Evolutionary conservation across 2,113 vertebrate species (phyloP).

Genomic region (Lepus americanus): DNA sequence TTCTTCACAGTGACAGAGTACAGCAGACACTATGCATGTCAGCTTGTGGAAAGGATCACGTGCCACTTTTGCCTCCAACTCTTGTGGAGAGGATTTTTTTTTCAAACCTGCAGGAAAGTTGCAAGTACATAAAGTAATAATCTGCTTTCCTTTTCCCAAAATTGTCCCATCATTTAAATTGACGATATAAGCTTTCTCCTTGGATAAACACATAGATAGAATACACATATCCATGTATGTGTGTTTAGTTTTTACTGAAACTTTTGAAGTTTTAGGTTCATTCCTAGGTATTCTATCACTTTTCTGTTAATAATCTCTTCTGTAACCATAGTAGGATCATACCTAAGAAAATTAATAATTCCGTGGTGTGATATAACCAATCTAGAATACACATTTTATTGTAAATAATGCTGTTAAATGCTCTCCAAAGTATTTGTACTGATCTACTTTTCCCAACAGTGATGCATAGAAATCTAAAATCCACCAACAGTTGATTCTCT

Average conservation of each 20-base stretch:
- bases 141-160: neutral
- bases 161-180: neutral
- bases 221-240: neutral
- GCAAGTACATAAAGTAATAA: neutral
- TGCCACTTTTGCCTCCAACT: neutral
- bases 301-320: neutral
- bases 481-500: constrained; percentile 36
- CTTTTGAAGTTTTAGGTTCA: constrained; percentile 49
- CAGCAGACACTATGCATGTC: too few species aligned
- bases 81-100: neutral
- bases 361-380: neutral
- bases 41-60: neutral
- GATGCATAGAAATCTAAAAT: neutral
- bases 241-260: neutral
- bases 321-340: neutral
- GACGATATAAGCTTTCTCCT: neutral
- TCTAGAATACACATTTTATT: constrained; percentile 17
- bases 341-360: constrained; percentile 42
- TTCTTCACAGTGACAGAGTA: neutral
- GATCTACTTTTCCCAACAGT: constrained; percentile 26
- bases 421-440: neutral
- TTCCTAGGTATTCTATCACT: neutral
- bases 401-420: neutral
- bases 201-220: neutral
- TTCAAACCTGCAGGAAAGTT: neutral